Conservation (phyloP, 1,140 invertebrate species). For the Trichogramma pretiosum region DNA sequence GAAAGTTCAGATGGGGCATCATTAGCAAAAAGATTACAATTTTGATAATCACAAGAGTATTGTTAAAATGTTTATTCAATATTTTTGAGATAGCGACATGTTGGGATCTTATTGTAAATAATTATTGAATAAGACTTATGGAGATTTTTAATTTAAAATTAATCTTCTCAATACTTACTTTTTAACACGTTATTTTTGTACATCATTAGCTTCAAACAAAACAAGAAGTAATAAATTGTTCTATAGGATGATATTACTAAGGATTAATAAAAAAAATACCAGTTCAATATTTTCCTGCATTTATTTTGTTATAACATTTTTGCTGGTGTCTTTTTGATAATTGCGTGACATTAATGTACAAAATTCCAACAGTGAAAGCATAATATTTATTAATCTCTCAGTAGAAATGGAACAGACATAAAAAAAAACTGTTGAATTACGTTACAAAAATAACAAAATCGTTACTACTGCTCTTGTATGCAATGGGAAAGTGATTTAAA, state of each 20-base stretch:
- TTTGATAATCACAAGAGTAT: constrained; percentile 33
- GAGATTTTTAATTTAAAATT: too few species aligned
- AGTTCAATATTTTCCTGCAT: constrained; percentile 21
- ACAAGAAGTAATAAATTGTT: constrained; percentile 11
- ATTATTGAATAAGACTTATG: constrained; percentile 4
- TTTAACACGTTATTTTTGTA: constrained; percentile 1
- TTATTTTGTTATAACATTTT: constrained; percentile 24
- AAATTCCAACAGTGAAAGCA: constrained; percentile 1
- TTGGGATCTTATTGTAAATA: constrained; percentile 15
- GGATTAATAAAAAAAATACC: constrained; percentile 12
- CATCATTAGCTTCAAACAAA: neutral
- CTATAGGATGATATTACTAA: too few species aligned
- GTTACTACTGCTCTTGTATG: too few species aligned
- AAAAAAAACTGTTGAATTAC: too few species aligned
- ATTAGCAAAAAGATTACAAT: constrained; percentile 57
- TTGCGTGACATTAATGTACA: constrained; percentile 4
- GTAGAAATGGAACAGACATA: constrained; percentile 12
- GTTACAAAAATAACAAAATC: too few species aligned
- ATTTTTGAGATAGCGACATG: constrained; percentile 14
- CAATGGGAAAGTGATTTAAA: too few species aligned
- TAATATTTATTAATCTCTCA: neutral
- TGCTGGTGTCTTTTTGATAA: constrained; percentile 1
- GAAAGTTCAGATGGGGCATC: constrained; percentile 61
- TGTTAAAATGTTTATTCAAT: constrained; percentile 4
- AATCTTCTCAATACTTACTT: constrained; percentile 4